phyloP scores from a whole-genome alignment of 1,140 invertebrate species.

The Phortica variegata region DNA sequence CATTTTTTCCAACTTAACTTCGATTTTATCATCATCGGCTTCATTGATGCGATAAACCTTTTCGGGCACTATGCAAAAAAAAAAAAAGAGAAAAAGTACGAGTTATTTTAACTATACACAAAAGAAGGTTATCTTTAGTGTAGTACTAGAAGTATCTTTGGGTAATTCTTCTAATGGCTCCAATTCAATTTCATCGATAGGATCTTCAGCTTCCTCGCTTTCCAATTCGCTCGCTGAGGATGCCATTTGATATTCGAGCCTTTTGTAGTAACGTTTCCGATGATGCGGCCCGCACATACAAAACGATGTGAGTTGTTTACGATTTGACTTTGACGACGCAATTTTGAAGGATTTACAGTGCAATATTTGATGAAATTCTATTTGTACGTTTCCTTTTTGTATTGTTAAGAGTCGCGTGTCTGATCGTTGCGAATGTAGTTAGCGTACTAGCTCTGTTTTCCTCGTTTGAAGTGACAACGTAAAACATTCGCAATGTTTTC shows the following conservation, averaged over 20 bases:
- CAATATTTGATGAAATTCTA: constrained; percentile 6
- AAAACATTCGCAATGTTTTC: constrained; percentile 40
- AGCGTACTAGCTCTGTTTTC: constrained; percentile 15
- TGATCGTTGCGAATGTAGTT: no score
- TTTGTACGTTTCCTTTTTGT: constrained; percentile 28
- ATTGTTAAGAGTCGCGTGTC: no score
- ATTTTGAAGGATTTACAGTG: constrained; percentile 46
- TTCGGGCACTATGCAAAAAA: constrained; percentile 69
- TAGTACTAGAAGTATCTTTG: constrained; percentile 26
- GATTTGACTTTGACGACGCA: constrained; percentile 38
- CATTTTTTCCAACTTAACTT: constrained; percentile 66
- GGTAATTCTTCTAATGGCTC: constrained; percentile 18
- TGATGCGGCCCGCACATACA: constrained; percentile 48
- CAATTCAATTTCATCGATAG: constrained; percentile 42
- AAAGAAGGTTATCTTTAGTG: background rate
- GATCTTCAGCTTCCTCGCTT: constrained; percentile 33
- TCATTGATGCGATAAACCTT: constrained; percentile 81
- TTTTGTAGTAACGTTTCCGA: constrained; percentile 45
- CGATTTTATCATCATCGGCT: constrained; percentile 65
- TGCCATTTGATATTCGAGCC: constrained; percentile 49
- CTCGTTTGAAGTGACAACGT: constrained; percentile 39
- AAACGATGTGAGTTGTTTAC: constrained; percentile 44
- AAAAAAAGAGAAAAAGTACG: constrained; percentile 11
- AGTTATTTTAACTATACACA: background rate
- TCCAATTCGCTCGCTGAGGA: constrained; percentile 46